Evolutionary conservation across 2,113 vertebrate species (phyloP).

Genomic region (Myrmecophaga tridactyla): DNA sequence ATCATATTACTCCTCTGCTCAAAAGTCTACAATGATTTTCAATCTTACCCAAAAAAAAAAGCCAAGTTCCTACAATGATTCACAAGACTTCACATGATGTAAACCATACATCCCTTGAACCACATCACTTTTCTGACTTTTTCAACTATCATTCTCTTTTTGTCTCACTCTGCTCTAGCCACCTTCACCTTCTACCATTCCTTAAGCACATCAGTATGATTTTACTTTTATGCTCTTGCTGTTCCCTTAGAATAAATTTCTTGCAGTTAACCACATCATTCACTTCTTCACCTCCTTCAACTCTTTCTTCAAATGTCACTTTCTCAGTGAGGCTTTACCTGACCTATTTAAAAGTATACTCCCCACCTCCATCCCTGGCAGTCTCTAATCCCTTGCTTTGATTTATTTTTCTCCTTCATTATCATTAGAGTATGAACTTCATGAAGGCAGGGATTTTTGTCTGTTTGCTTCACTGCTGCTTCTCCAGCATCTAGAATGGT

Average conservation of each 20-base stretch:
- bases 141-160: neutral
- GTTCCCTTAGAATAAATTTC: neutral
- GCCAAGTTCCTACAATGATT: neutral
- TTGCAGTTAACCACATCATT: neutral
- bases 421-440: neutral
- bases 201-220: neutral
- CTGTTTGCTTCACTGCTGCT: neutral
- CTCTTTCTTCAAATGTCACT: neutral
- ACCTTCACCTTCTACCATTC: neutral
- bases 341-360: neutral
- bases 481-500: neutral
- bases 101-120: neutral
- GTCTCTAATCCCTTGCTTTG: neutral
- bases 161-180: neutral
- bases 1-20: neutral
- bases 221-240: neutral
- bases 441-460: neutral
- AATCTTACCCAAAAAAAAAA: neutral
- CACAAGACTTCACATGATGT: neutral
- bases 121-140: neutral
- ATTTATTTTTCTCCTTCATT: neutral
- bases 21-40: neutral
- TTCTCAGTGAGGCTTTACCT: neutral
- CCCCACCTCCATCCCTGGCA: neutral
- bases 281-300: neutral